phyloP scores from a whole-genome alignment of 2,113 vertebrate genomes.

The Hippocampus guttulatus region DNA sequence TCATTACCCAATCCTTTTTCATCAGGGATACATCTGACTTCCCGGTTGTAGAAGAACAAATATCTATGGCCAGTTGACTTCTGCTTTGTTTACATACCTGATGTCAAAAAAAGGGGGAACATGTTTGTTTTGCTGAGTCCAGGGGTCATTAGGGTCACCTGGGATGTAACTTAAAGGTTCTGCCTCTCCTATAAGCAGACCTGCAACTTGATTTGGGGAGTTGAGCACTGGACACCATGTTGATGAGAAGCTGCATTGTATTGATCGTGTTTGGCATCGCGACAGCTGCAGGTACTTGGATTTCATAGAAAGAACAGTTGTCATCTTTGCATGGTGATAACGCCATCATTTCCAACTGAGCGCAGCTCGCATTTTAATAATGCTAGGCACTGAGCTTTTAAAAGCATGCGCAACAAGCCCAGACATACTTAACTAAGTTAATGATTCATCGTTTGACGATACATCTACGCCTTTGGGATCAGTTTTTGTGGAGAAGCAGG shows the following conservation, averaged over 20 bases:
- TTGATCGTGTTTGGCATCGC: neutral
- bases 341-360: no score
- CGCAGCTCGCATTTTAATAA: no score
- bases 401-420: no score
- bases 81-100: conserved; percentile 6
- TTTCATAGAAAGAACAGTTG: neutral
- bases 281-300: conserved; percentile 38
- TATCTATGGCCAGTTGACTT: neutral
- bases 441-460: neutral
- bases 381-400: no score
- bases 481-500: conserved; percentile 55
- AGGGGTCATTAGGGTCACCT: neutral
- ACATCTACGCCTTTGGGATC: neutral
- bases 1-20: no score
- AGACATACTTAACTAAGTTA: neutral
- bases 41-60: neutral
- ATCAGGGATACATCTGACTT: neutral
- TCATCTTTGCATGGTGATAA: no score
- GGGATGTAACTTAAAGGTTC: neutral
- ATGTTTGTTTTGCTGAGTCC: neutral
- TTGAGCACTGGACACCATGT: conserved; percentile 29
- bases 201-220: neutral
- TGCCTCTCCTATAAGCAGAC: neutral
- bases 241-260: conserved; percentile 22
- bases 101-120: neutral